Evolutionary conservation across 2,888 invertebrate species (phyloP).

Genomic region (Diaperis boleti): DNA sequence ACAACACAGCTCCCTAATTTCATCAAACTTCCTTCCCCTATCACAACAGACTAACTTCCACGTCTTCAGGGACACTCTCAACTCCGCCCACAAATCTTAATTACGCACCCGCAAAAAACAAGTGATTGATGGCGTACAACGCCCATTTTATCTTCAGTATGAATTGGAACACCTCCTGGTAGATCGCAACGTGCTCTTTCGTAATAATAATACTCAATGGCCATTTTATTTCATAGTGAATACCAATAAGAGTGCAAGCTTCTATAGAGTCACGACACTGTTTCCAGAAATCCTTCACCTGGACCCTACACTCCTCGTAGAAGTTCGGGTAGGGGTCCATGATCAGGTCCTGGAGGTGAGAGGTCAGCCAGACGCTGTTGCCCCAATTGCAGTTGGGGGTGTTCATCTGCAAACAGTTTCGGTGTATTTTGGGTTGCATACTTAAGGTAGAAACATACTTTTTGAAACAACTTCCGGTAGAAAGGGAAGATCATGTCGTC

Average conservation of each 20-base stretch:
- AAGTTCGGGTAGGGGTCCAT: slow-evolving; percentile 62
- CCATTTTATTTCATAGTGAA: slow-evolving; percentile 60
- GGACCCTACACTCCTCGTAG: slow-evolving; percentile 57
- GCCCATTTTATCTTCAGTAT: slow-evolving; percentile 64
- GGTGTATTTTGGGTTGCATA: no score
- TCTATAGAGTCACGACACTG: slow-evolving; percentile 53
- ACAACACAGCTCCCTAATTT: not conserved
- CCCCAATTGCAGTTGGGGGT: slow-evolving; percentile 54
- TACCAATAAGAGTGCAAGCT: slow-evolving; percentile 54
- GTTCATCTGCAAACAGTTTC: slow-evolving; percentile 51
- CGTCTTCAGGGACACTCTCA: not conserved
- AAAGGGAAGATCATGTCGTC: slow-evolving; percentile 63
- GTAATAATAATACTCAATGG: slow-evolving; percentile 62
- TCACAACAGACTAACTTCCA: not conserved
- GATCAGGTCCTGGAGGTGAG: slow-evolving; percentile 62
- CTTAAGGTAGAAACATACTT: slow-evolving; percentile 53
- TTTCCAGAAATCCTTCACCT: slow-evolving; percentile 54
- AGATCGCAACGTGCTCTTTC: slow-evolving; percentile 56
- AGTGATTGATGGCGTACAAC: slow-evolving; percentile 59
- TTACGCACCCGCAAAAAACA: slow-evolving; percentile 58
- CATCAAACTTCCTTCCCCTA: not conserved
- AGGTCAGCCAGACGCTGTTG: slow-evolving; percentile 60
- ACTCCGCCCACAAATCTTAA: slow-evolving; percentile 3
- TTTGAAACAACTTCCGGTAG: slow-evolving; percentile 59
- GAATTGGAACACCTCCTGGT: slow-evolving; percentile 61